Conservation (phyloP, 1,140 invertebrate species). For the Microplitis demolitor region DNA sequence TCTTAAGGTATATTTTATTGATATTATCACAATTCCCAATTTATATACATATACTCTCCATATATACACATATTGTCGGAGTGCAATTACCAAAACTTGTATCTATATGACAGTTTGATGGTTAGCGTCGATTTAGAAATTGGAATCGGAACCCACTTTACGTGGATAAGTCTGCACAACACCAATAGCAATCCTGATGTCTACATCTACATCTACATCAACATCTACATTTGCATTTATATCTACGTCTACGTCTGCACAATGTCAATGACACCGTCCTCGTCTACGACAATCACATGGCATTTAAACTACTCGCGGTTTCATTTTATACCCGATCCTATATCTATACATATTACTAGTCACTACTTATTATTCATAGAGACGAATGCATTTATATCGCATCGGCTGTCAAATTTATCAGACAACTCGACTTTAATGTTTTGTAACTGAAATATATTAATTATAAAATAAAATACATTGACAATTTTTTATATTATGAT, state of each 20-base stretch:
- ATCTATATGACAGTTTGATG: background rate
- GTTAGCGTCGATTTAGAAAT: slow-evolving; percentile 6
- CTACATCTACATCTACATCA: no score
- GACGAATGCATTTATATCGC: slow-evolving; percentile 4
- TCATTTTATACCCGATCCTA: background rate
- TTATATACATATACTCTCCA: background rate
- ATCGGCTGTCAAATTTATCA: slow-evolving; percentile 4
- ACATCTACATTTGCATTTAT: no score
- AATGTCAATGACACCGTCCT: background rate
- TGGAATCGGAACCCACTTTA: background rate
- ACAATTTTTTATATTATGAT: no score
- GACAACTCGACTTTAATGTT: background rate
- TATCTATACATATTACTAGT: background rate
- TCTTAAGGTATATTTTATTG: background rate
- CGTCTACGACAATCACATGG: slow-evolving; percentile 1
- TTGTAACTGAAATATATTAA: no score
- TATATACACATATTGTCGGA: background rate
- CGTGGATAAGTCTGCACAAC: no score
- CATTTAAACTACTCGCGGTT: background rate
- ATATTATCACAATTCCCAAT: background rate
- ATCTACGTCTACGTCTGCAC: no score
- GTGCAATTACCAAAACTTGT: background rate
- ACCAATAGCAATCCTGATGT: no score
- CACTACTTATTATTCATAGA: slow-evolving; percentile 32
- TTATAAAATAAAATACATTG: no score